Evolutionary conservation across 2,888 invertebrate species (phyloP).

Genomic region (Lamellibrachia satsuma): DNA sequence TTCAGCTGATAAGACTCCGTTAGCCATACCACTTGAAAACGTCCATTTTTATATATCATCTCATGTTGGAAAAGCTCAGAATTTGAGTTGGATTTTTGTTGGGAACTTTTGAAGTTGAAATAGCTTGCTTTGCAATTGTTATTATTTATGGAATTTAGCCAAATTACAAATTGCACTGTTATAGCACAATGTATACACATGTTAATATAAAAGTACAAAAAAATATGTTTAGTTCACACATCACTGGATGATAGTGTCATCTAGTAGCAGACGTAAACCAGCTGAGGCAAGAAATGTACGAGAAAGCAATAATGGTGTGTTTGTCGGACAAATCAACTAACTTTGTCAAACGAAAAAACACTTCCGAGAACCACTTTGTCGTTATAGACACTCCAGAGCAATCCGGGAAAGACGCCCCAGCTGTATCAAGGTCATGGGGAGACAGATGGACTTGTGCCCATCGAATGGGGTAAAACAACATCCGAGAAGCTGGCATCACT

Average conservation of each 20-base stretch:
- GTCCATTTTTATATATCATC: neutral
- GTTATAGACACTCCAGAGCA: neutral
- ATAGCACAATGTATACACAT: neutral
- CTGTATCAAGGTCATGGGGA: constrained; percentile 36
- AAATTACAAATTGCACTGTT: neutral
- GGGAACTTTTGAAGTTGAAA: neutral
- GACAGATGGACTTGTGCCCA: constrained; percentile 29
- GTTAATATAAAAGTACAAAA: too few relatives aligned
- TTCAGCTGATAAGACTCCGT: neutral
- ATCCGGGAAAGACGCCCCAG: neutral
- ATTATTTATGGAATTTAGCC: neutral
- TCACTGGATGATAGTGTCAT: too few relatives aligned
- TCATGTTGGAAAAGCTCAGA: neutral
- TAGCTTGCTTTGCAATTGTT: neutral
- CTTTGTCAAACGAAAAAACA: neutral
- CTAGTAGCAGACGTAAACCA: too few relatives aligned
- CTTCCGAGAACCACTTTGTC: neutral
- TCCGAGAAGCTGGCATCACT: constrained; percentile 24
- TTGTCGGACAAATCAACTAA: too few relatives aligned
- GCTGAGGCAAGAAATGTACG: too few relatives aligned
- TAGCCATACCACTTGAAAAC: neutral
- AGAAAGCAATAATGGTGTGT: too few relatives aligned
- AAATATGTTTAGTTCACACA: too few relatives aligned
- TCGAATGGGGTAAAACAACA: constrained; percentile 33
- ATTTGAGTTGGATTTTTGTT: neutral